Percentiles rank a stretch among this genome's conserved stretches.
Evolutionary conservation across 35 echinoderm and acorn worm genomes (phyloP).

Genomic region (Ophiothrix spiculata): DNA sequence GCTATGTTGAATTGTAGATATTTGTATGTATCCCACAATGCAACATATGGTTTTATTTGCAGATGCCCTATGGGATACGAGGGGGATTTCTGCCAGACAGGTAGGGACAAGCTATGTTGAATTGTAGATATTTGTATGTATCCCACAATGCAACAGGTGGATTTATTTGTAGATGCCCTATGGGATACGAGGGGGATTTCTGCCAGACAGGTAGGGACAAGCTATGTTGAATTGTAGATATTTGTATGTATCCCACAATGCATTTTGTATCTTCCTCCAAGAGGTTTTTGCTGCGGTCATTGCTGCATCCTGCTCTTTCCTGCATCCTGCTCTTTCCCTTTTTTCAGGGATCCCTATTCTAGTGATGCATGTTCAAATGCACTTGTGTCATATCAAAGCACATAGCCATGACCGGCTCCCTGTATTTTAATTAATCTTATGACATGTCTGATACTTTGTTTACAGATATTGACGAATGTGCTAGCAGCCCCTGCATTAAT

Average conservation of each 20-base stretch:
- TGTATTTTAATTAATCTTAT: not conserved
- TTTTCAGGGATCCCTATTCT: not conserved
- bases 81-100: slow-evolving; percentile 25
- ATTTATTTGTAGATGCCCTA: too few relatives aligned
- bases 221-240: too few relatives aligned
- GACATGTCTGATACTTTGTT: not conserved
- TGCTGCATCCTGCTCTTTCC: not conserved
- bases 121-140: too few relatives aligned
- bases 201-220: too few relatives aligned
- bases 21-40: too few relatives aligned
- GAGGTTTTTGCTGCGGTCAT: not conserved
- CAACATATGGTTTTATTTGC: slow-evolving; percentile 5
- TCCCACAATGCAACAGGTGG: too few relatives aligned
- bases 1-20: too few relatives aligned
- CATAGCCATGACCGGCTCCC: not conserved
- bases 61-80: slow-evolving; percentile 13
- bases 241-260: too few relatives aligned
- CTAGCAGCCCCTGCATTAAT: slow-evolving; percentile 32
- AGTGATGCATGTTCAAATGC: not conserved
- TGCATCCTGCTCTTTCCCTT: too few relatives aligned
- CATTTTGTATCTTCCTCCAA: too few relatives aligned
- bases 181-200: too few relatives aligned
- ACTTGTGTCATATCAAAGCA: not conserved
- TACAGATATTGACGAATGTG: slow-evolving; percentile 49
- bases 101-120: too few relatives aligned